phyloP scores from a whole-genome alignment of 2,888 invertebrate genomes.

The Rhagonycha lutea region DNA sequence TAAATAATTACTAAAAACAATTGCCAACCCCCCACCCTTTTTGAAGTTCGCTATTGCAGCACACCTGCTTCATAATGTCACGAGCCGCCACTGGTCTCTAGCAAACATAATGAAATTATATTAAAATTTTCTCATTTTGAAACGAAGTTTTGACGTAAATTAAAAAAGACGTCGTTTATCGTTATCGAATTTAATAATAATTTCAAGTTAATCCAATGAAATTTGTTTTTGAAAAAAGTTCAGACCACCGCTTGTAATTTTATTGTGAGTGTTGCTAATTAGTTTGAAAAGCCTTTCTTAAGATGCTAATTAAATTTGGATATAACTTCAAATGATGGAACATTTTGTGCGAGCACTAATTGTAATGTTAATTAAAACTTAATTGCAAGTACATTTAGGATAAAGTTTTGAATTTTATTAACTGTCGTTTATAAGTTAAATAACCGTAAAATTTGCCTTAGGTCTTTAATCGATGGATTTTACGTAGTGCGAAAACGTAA shows the following conservation, averaged over 20 bases:
- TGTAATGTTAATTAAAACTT: neutral
- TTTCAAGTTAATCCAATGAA: neutral
- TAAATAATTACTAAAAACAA: too few species aligned
- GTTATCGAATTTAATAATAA: neutral
- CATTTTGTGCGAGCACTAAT: neutral
- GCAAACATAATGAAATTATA: neutral
- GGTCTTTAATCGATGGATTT: neutral
- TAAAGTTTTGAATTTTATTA: neutral
- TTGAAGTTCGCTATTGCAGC: too few species aligned
- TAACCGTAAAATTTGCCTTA: neutral
- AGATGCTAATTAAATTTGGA: neutral
- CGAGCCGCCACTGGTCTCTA: too few species aligned
- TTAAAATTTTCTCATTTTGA: neutral
- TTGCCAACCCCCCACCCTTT: too few species aligned
- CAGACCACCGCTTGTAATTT: neutral
- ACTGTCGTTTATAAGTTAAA: neutral
- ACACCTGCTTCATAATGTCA: too few species aligned
- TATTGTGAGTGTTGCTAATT: neutral
- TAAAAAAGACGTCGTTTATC: neutral
- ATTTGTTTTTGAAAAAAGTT: neutral
- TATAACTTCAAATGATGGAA: neutral
- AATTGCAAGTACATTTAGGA: neutral
- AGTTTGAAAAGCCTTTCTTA: neutral
- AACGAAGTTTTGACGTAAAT: neutral
- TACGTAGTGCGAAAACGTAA: neutral